Evolutionary conservation across 2,113 vertebrate genomes (phyloP), one percentile per base, ranked within the genome.

Genomic region (Ceyx margarethae): DNA sequence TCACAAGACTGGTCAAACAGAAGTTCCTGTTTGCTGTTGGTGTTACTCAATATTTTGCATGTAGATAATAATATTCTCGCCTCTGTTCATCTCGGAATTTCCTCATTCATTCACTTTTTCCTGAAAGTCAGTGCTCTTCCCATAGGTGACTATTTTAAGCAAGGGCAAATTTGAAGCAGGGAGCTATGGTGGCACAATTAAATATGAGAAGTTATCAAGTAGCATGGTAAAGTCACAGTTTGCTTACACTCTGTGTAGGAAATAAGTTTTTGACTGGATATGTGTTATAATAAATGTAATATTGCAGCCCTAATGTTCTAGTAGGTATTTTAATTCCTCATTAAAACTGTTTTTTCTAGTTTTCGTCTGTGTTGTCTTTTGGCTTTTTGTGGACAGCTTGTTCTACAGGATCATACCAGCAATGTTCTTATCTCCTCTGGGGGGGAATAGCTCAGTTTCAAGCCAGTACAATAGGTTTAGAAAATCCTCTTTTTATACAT

Each of bases 401-500:
- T 95, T 90, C 85, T 85, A 43, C 74, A 50, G 68, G 79, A 37
- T 68, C 1, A 1, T 65, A 54, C 48, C 16, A 7, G 40, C 54
- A 48, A 51, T 18, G 50, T 75, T 90, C 75, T 74, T 68, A 15
- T 83, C 82, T 48, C 35, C 79, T 93, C 78, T 0, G 0, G 60
- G 48, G 72, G 57, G 13, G 10, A 83, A 94, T 5, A 91, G 79
- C 83, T 91, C 15, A 1, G 60, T 90, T 91, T 93, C 78, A 74
- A 69, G 74, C 62, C 48, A 58, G 67, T 64, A 95, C 81, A 86
- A 91, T 93, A 67, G 64, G 48, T 85, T 94, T 87, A 87, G 83
- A 91, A 96, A 95, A 91, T 89, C 90, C 67, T 92, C 83, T 90
- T 90, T 93, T 86, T 89, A 4, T 89, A 67, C 60, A 80, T 89